Evolutionary conservation across 2,113 vertebrate genomes (phyloP), one percentile per base, ranked within the genome.

Genomic region (Silurus meridionalis): DNA sequence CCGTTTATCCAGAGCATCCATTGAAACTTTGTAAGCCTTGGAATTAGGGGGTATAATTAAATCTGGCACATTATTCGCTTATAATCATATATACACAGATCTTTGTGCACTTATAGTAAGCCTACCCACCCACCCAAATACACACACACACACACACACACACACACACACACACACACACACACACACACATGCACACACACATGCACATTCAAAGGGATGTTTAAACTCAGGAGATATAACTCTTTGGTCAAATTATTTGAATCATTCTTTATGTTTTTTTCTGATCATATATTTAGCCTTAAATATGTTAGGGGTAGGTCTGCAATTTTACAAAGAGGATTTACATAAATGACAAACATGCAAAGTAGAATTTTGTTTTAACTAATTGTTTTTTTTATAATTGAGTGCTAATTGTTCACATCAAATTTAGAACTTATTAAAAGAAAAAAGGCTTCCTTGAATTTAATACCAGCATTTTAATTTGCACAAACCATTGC

Each of bases 1-100:
- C 81, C 86, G 82, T 88, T 89, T 84, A 82, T 69, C 23, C 67
- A 84, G 55, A 85, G 48, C 84, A 83, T 78, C 83, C 80, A 83
- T 53, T 10, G 69, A 37, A 80, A 48, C 86, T 89, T 60, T 72
- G 81, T 83, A 46, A 75, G 55, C 53, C 61, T 61, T 37, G 78
- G 55, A 86, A 57, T 78, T 57, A 25, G 8, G 11, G 37, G 71
- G 67, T 75, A 81, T 81, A 83, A 89, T 86, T 71, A 88, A 88
- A 63, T 81, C 80, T 53, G 77, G 81, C 84, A 71, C 66, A 79
- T 71, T 15, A 19, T 19, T 72, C 15, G 8, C 37, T 23, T 72
- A 17, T 72, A 50, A 66, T 23, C 46, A 63, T 74, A 8, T 71
- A 55, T 6, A 4, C 28, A 3, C 55, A 60, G 19, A 53, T 74